phyloP scores from a whole-genome alignment of 2,113 vertebrate genomes.

The Rhinogobius similis region DNA sequence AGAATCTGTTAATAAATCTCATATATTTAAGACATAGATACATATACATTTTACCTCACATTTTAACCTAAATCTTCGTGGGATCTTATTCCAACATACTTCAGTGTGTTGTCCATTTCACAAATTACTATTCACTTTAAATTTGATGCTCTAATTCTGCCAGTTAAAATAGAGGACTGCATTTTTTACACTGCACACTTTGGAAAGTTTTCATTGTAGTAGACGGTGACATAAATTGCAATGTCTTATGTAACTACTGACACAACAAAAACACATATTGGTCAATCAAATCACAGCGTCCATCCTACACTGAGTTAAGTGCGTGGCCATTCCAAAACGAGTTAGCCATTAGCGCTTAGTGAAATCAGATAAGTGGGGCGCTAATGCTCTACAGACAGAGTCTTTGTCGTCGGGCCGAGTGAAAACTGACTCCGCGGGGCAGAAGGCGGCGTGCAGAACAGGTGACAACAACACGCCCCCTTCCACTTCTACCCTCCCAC shows the following conservation, averaged over 20 bases:
- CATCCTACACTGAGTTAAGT: neutral
- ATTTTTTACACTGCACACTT: neutral
- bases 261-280: neutral
- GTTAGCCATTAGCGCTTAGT: conserved; percentile 31
- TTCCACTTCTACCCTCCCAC: neutral
- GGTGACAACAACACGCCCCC: conserved; percentile 61
- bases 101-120: too few species aligned
- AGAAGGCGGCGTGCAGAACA: conserved; percentile 66
- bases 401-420: conserved; percentile 35
- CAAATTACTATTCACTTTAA: too few species aligned
- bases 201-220: neutral
- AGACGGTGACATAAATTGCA: neutral
- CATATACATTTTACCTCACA: too few species aligned
- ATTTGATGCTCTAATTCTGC: neutral
- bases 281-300: neutral
- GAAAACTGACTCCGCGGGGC: conserved; percentile 59
- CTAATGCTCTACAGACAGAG: conserved; percentile 45
- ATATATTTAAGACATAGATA: neutral
- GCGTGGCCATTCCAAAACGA: conserved; percentile 11
- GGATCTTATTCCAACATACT: too few species aligned
- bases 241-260: neutral
- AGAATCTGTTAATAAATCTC: neutral
- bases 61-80: too few species aligned
- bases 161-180: neutral
- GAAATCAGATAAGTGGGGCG: conserved; percentile 52